Evolutionary conservation across 2,888 invertebrate genomes (phyloP), one percentile per base, ranked within the genome.

Genomic region (Chymomyza caudatula): DNA sequence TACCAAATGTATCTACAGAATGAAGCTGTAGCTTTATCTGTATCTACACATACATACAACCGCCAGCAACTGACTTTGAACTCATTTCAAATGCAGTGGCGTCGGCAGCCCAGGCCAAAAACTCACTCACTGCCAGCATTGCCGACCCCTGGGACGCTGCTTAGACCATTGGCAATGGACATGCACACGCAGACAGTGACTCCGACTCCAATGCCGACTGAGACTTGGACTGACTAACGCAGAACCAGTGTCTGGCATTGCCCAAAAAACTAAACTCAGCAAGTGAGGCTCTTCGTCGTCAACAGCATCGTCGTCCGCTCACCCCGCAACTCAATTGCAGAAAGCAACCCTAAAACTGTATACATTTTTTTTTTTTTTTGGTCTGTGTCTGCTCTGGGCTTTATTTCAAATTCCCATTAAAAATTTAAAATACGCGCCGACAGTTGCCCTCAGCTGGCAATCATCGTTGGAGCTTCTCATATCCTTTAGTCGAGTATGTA

Each of bases 341-440:
- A 37, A 37, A 37, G 1, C 29, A 37, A 37, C 29, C 29, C 29
- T 11, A 37, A 37, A 37, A 8, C 8, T 29, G n/a, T n/a, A n/a
- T 4, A 29, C 11, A 11, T 6, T 25, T 25, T 5, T 2, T 37
- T 37, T 11, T 37, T 37, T 37, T 37, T 37, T 37, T 37, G 29
- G 29, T 37, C 29, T 11, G 29, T 47, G 44, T 17, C 44, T 47
- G 17, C 17, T 47, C 58, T 74, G 75, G 56, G 78, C 73, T 70
- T 84, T 84, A 86, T 80, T 80, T 86, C 79, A 81, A 84, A 86
- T 80, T 86, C 70, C 85, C 83, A 80, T 86, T 80, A 86, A 80
- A 80, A 80, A 86, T 80, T 86, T 86, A 82, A 85, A 78, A 84
- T 70, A 63, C 85, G 78, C 80, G 62, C 57, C 20, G 51, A 13